Base-by-base conservation (phyloP, 2,113 vertebrate species). In the Odocoileus hemionus region DNA sequence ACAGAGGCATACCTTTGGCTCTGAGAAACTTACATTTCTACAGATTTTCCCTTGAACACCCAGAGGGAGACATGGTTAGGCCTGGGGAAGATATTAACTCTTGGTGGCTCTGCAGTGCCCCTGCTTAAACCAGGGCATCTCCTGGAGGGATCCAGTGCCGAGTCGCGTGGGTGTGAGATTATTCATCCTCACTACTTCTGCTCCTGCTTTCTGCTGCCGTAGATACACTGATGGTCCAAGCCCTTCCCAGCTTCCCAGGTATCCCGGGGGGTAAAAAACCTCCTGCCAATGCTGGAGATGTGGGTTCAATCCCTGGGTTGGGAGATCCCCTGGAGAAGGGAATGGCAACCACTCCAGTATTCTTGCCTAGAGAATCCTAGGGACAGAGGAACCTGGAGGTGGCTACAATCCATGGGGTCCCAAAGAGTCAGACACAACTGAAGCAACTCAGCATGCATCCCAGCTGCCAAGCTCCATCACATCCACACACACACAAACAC, bases 1-100 rank as follows among this genome's bases (percentile, higher is more conserved):
- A 86, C 76, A 84, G 36, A 96, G 94, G 87, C 90, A 76, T 45
- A 21, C 5, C 3, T 85, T 88, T 67, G 82, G 47, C 82, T 86
- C 93, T 33, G 33, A 93, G 78, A 93, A 97, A 57, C 60, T 28
- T 78, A 92, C 58, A 60, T 97, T 93, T 88, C 86, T 61, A 57
- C 50, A 97, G 1, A 83, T 94, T 83, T 91, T 43, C 70, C 86
- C 94, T 91, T 45, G 85, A 55, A 79, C 82, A 89, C 54, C 52
- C 54, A 78, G 78, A 86, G 55, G 88, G 61, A 92, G 85, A 89
- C 17, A 15, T 5, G 7, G 0, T 33, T 17, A 90, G 78, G 84
- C 82, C 82, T 57, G 39, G n/a, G n/a, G 39, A 70, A 45, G 33
- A 25, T 39, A n/a, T 93, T 83, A 61, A 79, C 85, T 88, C 95